Base-by-base conservation (phyloP, 2,888 invertebrate genomes). In the Xylota sylvarum region DNA sequence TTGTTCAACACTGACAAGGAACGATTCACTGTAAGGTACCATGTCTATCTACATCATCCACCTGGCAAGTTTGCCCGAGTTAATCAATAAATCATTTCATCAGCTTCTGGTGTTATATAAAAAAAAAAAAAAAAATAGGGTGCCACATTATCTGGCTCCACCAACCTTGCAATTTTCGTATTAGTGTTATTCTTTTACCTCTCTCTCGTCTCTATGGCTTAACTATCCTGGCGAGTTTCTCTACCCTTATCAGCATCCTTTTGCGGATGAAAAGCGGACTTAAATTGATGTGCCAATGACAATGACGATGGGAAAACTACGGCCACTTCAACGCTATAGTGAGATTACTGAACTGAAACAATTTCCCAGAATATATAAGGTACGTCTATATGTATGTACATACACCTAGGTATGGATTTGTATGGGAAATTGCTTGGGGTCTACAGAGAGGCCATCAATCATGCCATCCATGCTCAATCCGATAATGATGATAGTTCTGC, bases 401-500 rank as follows among this genome's bases (percentile, higher is more conserved):
- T 6, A 17, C 17, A 46, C 5, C 6, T 46, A 17, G 3, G 5
- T 46, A 46, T 7, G n/a, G n/a, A n/a, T 48, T 10, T 48, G 48
- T 17, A 52, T 52, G 27, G 5, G 2, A 5, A 30, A 9, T 1
- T 52, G 52, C 52, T 27, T 27, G n/a, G 27, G 52, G 9, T 30
- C 14, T n/a, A 10, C 1, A 52, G 27, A 19, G 19, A 37, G 43
- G 32, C 48, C 64, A 64, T 64, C 64, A 64, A 64, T 64, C 64
- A 64, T 48, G 6, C 10, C 46, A 10, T 64, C 30, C 17, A 12
- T 48, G 30, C 7, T 17, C 3, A 30, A 17, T 30, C n/a, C 64
- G 64, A 64, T 64, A 64, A 64, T 64, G 48, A 64, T 32, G 48
- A 30, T 64, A 48, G 9, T n/a, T 64, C 27, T 12, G 27, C 14